Conservation (phyloP, 35 echinoderm and acorn worm species). For the Strongylocentrotus purpuratus region DNA sequence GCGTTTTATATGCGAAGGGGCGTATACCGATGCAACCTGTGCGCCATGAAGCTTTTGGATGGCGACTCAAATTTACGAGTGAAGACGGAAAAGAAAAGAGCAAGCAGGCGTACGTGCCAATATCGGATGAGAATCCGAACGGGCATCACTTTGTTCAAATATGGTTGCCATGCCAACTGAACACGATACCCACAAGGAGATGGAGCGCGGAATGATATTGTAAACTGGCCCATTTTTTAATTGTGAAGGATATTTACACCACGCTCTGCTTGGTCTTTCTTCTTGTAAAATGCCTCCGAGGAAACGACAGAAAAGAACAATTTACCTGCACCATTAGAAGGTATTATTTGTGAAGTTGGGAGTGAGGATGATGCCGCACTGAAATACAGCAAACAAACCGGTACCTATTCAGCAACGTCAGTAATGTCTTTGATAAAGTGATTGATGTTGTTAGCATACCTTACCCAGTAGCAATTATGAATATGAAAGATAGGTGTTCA, state of each 20-base stretch:
- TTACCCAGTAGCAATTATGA: not conserved
- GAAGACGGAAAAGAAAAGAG: not conserved
- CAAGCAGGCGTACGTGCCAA: conserved; percentile 20
- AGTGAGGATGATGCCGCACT: not conserved
- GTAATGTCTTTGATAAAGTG: not conserved
- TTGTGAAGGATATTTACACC: not conserved
- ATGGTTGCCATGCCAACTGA: conserved; percentile 32
- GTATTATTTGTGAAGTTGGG: not conserved
- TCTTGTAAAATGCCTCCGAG: not conserved
- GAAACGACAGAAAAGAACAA: not conserved
- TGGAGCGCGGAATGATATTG: conserved; percentile 15
- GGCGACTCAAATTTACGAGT: not conserved
- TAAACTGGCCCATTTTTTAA: conserved; percentile 12
- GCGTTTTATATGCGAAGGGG: not conserved
- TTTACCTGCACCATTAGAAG: not conserved
- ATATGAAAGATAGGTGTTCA: not conserved
- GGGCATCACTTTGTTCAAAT: conserved; percentile 38
- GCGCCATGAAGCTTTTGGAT: not conserved
- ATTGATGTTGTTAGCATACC: not conserved
- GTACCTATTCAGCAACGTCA: not conserved
- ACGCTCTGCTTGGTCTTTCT: not conserved
- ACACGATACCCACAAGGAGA: conserved; percentile 8
- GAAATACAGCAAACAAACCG: not conserved
- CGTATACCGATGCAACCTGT: not conserved
- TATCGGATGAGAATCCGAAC: conserved; percentile 10